These are phyloP conservation scores for Dolichallabes microphthalmus DNA, from an alignment of 2,113 vertebrate species.

Conservation along the genomic window DNA sequence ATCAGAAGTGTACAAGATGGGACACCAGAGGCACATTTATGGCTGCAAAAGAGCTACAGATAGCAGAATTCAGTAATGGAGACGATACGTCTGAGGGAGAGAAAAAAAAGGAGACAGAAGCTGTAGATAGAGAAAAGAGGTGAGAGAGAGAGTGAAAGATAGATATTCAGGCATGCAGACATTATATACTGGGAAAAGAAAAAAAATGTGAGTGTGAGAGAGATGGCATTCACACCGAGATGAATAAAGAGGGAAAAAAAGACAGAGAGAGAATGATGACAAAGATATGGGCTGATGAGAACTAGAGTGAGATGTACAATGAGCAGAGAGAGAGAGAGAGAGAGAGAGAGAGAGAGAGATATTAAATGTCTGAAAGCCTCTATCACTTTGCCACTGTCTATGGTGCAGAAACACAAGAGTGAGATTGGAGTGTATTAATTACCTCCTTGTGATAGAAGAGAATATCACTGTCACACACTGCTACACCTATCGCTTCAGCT, in stretches of 20 bases:
- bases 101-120: background rate
- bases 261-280: conserved; percentile 16
- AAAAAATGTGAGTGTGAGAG: background rate
- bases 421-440: conserved; percentile 10
- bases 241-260: background rate
- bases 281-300: conserved; percentile 18
- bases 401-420: background rate
- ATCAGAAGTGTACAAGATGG: conserved; percentile 10
- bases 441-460: background rate
- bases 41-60: conserved; percentile 24
- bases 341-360: conserved; percentile 9
- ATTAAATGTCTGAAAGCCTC: conserved; percentile 9
- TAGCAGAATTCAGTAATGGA: conserved; percentile 35
- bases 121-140: conserved; percentile 29
- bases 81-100: conserved; percentile 13
- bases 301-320: conserved; percentile 8
- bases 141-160: background rate
- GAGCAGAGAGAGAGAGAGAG: background rate
- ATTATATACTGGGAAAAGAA: background rate
- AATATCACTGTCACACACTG: conserved; percentile 11
- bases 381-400: conserved; percentile 18
- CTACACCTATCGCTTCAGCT: background rate
- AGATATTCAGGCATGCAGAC: background rate
- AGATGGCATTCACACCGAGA: background rate
- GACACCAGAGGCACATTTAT: conserved; percentile 24